phyloP scores from a whole-genome alignment of 2,797 vertebrate genomes.

The Sphenopsis melanotis region DNA sequence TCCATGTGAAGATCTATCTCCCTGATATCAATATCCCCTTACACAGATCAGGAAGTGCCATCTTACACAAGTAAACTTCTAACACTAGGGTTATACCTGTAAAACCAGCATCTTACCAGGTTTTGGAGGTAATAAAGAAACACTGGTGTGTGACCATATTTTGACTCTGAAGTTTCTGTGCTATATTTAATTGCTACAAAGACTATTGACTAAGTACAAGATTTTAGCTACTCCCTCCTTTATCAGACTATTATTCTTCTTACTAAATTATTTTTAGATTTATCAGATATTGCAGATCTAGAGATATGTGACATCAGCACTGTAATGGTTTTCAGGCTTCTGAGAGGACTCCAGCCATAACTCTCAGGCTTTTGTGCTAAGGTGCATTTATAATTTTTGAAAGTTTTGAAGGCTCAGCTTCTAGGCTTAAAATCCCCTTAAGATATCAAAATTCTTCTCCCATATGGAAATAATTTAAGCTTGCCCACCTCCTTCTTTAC shows the following conservation, averaged over 20 bases:
- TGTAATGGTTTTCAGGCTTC: neutral
- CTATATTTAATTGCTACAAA: neutral
- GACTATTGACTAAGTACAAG: neutral
- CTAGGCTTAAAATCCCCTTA: neutral
- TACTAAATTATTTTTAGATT: neutral
- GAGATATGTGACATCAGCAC: neutral
- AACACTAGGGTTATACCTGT: neutral
- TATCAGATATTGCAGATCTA: neutral
- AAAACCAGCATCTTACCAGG: neutral
- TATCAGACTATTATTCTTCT: neutral
- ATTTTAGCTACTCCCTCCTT: neutral
- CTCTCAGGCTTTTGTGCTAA: neutral
- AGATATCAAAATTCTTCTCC: slow-evolving; percentile 22
- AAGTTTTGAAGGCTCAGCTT: neutral
- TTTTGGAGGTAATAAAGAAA: neutral
- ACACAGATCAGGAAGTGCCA: neutral
- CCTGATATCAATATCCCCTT: neutral
- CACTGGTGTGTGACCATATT: neutral
- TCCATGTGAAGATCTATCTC: neutral
- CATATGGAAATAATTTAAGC: slow-evolving; percentile 60
- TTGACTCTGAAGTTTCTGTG: neutral
- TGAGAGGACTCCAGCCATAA: neutral
- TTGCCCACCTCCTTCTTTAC: slow-evolving; percentile 45
- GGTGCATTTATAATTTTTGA: neutral
- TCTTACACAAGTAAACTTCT: neutral